Percentiles rank a stretch among this genome's conserved stretches.
phyloP scores from a whole-genome alignment of 2,888 invertebrate genomes.

The Caradrina kadenii region DNA sequence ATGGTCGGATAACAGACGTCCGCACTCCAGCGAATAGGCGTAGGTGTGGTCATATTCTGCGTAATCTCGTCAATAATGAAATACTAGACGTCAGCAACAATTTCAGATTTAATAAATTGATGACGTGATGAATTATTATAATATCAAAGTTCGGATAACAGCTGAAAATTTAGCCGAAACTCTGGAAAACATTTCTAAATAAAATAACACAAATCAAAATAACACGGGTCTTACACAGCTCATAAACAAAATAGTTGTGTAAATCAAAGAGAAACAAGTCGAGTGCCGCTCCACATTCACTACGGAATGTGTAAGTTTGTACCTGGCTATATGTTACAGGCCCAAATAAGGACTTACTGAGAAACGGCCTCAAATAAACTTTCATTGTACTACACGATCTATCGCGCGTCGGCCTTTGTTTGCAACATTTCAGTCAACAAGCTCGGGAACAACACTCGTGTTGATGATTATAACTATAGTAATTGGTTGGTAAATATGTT shows the following conservation, averaged over 20 bases:
- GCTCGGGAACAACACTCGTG: background rate
- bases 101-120: slow-evolving; percentile 3
- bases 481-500: background rate
- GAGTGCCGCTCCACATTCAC: slow-evolving; percentile 20
- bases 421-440: background rate
- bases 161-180: background rate
- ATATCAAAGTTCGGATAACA: background rate
- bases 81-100: background rate
- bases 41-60: background rate
- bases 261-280: slow-evolving; percentile 46
- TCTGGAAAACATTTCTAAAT: slow-evolving; percentile 12
- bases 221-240: slow-evolving; percentile 14
- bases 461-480: background rate
- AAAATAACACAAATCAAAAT: slow-evolving; percentile 18
- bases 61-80: background rate
- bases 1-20: background rate
- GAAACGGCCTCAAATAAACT: slow-evolving; percentile 20
- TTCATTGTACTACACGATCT: background rate
- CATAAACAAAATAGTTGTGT: slow-evolving; percentile 38
- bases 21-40: background rate
- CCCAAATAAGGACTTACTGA: slow-evolving; percentile 30
- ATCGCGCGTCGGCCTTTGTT: background rate
- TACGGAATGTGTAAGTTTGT: slow-evolving; percentile 33
- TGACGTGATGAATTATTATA: slow-evolving; percentile 13
- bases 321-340: slow-evolving; percentile 22